A percentile compares a stretch with the other conserved stretches of the same genome.
Evolutionary conservation across 2,888 invertebrate species (phyloP).

Genomic region (Drosophila nigricruria): DNA sequence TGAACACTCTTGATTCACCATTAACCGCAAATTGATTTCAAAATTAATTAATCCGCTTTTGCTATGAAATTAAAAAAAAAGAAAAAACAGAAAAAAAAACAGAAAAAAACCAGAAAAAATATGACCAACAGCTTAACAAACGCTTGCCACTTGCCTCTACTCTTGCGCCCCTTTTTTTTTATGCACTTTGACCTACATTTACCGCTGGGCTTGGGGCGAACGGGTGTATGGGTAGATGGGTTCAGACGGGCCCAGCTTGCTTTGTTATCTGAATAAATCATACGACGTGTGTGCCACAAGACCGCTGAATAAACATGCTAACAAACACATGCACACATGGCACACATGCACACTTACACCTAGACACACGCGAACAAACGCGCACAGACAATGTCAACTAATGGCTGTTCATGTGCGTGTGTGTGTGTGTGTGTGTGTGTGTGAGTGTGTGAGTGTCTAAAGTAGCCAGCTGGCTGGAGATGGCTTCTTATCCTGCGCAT

Average conservation of each 20-base stretch:
- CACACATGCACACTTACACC: neutral
- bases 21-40: conserved; percentile 21
- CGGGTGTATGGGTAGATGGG: neutral
- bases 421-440: conserved; percentile 19
- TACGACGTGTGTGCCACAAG: conserved; percentile 61
- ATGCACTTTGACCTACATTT: conserved; percentile 58
- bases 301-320: conserved; percentile 62
- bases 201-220: conserved; percentile 11
- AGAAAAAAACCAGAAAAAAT: neutral
- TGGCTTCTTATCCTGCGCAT: conserved; percentile 58
- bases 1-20: conserved; percentile 5
- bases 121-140: conserved; percentile 24
- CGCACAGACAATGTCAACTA: conserved; percentile 29
- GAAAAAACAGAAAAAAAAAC: neutral
- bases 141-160: conserved; percentile 11
- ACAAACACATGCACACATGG: conserved; percentile 23
- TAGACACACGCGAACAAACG: conserved; percentile 14
- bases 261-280: conserved; percentile 75
- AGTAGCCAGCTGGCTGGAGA: conserved; percentile 39
- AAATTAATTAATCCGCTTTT: conserved; percentile 23
- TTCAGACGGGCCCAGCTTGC: conserved; percentile 21
- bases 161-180: conserved; percentile 10
- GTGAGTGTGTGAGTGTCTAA: conserved; percentile 27
- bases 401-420: conserved; percentile 11
- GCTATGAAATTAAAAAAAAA: neutral